phyloP scores from a whole-genome alignment of 2,797 vertebrate species.

The Cyprinodon diabolis region DNA sequence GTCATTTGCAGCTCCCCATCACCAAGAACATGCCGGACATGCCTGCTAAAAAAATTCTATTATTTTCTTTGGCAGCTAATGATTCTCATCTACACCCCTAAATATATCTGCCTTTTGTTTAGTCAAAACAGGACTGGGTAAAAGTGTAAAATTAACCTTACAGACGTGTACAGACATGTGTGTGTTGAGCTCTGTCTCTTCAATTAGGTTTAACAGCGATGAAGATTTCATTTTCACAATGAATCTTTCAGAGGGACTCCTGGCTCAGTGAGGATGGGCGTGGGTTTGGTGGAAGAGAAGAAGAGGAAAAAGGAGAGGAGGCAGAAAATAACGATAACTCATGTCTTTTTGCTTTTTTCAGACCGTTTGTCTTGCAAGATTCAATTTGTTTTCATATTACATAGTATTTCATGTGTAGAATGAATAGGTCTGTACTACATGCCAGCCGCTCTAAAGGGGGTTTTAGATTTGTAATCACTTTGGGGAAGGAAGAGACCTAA shows the following conservation, averaged over 20 bases:
- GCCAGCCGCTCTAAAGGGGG: no score
- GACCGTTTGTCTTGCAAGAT: background rate
- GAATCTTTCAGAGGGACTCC: slow-evolving; percentile 78
- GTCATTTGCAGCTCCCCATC: slow-evolving; percentile 39
- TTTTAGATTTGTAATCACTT: background rate
- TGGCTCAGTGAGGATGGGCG: slow-evolving; percentile 25
- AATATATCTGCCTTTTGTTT: slow-evolving; percentile 50
- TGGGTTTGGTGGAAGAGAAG: background rate
- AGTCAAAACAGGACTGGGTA: slow-evolving; percentile 41
- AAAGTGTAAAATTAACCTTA: slow-evolving; percentile 47
- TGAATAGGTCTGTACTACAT: background rate
- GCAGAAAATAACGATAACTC: background rate
- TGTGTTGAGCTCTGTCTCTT: slow-evolving; percentile 46
- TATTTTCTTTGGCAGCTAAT: slow-evolving; percentile 62
- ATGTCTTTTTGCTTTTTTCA: background rate
- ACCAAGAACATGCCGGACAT: slow-evolving; percentile 51
- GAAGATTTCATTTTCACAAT: slow-evolving; percentile 80
- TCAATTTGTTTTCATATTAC: background rate
- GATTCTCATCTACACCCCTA: slow-evolving; percentile 66
- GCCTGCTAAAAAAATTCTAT: slow-evolving; percentile 53
- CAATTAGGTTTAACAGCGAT: slow-evolving; percentile 66
- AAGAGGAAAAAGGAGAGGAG: background rate
- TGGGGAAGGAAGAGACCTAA: no score
- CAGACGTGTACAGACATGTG: slow-evolving; percentile 31
- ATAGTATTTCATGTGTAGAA: background rate